phyloP scores from a whole-genome alignment of 37 sponge, comb jelly and placozoan genomes.

The Theonella swinhoei region DNA sequence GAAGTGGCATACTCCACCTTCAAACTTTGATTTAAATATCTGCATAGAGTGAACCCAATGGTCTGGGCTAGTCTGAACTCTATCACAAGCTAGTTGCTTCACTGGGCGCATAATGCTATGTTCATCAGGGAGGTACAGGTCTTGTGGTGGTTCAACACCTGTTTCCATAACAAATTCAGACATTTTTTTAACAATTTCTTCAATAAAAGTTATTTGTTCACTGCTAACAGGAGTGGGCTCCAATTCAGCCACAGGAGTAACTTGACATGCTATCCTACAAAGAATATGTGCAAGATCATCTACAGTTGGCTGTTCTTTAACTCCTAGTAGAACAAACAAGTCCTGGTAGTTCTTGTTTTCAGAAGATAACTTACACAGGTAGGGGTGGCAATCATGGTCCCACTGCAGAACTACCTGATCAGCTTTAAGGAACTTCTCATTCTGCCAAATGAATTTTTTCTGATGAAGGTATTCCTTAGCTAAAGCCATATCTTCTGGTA shows the following conservation, averaged over 20 bases:
- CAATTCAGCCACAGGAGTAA: too few relatives aligned
- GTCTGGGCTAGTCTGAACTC: neutral
- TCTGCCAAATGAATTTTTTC: constrained; percentile 51
- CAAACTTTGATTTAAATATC: neutral
- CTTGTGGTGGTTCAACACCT: too few relatives aligned
- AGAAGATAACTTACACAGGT: constrained; percentile 32
- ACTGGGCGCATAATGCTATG: constrained; percentile 32
- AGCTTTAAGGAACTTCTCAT: constrained; percentile 11
- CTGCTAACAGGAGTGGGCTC: too few relatives aligned
- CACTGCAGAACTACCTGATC: constrained; percentile 15
- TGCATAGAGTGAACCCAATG: constrained; percentile 13
- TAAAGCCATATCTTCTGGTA: neutral
- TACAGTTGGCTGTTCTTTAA: constrained; percentile 7
- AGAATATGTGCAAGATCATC: neutral
- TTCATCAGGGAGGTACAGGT: constrained; percentile 50
- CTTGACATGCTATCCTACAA: neutral
- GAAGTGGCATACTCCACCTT: constrained; percentile 13
- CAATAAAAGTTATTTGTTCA: too few relatives aligned
- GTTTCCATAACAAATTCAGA: too few relatives aligned
- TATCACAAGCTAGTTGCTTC: constrained; percentile 34
- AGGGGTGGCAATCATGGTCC: constrained; percentile 22
- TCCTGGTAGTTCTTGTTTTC: neutral
- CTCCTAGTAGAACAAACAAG: constrained; percentile 51
- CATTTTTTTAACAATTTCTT: too few relatives aligned
- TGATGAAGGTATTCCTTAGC: neutral